Evolutionary conservation across 2,888 invertebrate genomes (phyloP).

Genomic region (Chrysolina haemoptera): DNA sequence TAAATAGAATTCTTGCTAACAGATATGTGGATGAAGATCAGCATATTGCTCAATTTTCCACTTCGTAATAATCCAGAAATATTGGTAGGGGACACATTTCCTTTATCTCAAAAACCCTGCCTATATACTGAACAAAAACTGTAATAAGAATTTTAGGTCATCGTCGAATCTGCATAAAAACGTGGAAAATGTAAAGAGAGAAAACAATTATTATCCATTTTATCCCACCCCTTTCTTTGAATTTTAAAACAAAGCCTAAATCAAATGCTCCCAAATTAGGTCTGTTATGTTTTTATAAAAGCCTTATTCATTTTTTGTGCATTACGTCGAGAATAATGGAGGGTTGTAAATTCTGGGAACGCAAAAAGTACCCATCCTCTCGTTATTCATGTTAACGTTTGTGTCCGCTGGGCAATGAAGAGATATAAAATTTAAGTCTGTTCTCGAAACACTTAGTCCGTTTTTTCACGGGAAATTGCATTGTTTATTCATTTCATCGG

Average conservation of each 20-base stretch:
- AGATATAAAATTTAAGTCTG: constrained; percentile 11
- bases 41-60: too few species aligned
- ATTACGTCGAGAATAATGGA: constrained; percentile 19
- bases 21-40: too few species aligned
- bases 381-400: constrained; percentile 7
- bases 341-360: background rate
- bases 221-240: background rate
- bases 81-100: background rate
- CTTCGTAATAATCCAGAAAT: too few species aligned
- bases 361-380: background rate
- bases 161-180: background rate
- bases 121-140: background rate
- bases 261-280: constrained; percentile 21
- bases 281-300: constrained; percentile 21
- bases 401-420: constrained; percentile 7
- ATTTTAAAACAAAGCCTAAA: constrained; percentile 7
- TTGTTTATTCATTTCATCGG: constrained; percentile 7
- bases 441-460: constrained; percentile 17
- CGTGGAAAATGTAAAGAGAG: background rate
- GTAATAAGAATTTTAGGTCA: background rate
- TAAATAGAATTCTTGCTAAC: too few species aligned
- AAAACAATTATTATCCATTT: constrained; percentile 16
- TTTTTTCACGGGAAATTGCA: constrained; percentile 14
- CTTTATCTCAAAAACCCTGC: background rate
- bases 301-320: background rate